Percentiles rank a stretch among this genome's conserved stretches.
phyloP scores from a whole-genome alignment of 2,113 vertebrate species.

The Chamaea fasciata region DNA sequence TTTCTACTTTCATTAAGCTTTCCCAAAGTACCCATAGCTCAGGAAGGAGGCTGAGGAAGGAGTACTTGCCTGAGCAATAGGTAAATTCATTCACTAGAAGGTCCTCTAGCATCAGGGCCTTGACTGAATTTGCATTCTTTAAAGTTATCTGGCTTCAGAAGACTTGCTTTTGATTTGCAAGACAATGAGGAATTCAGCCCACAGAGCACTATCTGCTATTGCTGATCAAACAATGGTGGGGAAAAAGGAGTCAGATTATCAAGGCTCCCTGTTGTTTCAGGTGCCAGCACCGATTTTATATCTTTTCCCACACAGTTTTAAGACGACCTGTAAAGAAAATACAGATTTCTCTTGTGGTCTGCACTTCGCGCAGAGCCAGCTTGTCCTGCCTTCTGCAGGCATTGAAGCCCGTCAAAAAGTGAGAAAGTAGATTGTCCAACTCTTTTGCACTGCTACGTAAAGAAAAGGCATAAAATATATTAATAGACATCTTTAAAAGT shows the following conservation, averaged over 20 bases:
- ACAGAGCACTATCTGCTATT: not conserved
- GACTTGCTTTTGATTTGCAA: not conserved
- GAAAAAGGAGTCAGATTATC: not conserved
- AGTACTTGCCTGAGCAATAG: not conserved
- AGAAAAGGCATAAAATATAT: not conserved
- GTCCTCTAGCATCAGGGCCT: not conserved
- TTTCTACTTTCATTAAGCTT: not conserved
- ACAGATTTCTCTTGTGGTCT: not conserved
- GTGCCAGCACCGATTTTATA: not conserved
- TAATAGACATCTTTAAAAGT: not conserved
- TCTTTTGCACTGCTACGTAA: not conserved
- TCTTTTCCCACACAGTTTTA: not conserved
- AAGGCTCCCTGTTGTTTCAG: not conserved
- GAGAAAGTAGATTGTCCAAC: not conserved
- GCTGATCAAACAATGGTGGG: not conserved
- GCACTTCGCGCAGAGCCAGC: not conserved
- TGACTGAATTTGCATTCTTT: accelerated
- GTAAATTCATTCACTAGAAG: not conserved
- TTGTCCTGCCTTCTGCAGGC: not conserved
- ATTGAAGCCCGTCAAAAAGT: not conserved
- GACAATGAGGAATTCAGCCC: not conserved
- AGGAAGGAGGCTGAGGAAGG: not conserved
- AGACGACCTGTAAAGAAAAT: not conserved
- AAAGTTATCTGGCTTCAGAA: not conserved
- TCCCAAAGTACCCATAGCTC: not conserved